Percentiles rank a stretch among this genome's conserved stretches.
Evolutionary conservation across 2,888 invertebrate species (phyloP).

Genomic region (Athrips mouffetella): DNA sequence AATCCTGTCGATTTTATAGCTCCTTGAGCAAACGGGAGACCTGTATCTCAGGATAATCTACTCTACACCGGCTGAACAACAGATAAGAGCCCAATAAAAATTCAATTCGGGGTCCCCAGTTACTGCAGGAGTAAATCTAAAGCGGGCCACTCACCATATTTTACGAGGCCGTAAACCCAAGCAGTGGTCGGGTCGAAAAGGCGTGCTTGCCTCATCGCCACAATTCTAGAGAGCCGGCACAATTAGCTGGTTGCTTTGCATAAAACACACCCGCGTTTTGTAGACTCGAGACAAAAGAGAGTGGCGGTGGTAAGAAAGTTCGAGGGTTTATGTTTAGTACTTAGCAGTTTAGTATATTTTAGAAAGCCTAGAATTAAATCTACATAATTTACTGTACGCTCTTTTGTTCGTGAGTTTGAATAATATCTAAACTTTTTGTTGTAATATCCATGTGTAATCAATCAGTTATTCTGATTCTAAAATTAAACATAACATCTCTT

Average conservation of each 20-base stretch:
- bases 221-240: conserved; percentile 47
- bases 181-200: conserved; percentile 38
- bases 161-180: conserved; percentile 29
- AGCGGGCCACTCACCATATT: conserved; percentile 28
- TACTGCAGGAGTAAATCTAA: conserved; percentile 23
- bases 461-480: no score
- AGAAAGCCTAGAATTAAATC: no score
- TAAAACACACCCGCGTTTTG: conserved; percentile 46
- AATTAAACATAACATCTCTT: no score
- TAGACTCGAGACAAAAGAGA: conserved; percentile 27
- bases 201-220: conserved; percentile 43
- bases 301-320: neutral
- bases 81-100: conserved; percentile 27
- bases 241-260: conserved; percentile 63
- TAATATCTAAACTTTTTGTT: no score
- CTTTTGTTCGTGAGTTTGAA: no score
- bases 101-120: conserved; percentile 25
- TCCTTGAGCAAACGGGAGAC: neutral
- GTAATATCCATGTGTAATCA: no score
- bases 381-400: no score
- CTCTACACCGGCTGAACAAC: conserved; percentile 11
- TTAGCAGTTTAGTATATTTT: no score
- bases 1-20: no score
- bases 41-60: neutral
- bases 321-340: no score